A percentile compares a stretch with the other conserved stretches of the same genome.
These are phyloP conservation scores for Zaprionus africanus DNA, from an alignment of 1,140 invertebrate species.

Conservation along the genomic window DNA sequence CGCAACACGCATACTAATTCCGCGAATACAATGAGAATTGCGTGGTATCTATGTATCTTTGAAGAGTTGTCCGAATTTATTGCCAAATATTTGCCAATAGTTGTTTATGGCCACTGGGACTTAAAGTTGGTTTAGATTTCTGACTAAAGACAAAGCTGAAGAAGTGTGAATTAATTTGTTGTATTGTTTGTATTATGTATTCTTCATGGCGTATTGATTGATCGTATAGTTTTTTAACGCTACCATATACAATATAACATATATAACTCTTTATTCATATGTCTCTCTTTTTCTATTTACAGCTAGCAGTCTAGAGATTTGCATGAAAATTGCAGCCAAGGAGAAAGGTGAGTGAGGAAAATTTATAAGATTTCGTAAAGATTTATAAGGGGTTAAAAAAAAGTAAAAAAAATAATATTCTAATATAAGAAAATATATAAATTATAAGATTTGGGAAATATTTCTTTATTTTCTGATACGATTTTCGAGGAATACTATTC, in stretches of 20 bases:
- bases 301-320: slow-evolving; percentile 43
- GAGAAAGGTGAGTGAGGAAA: slow-evolving; percentile 60
- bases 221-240: neutral
- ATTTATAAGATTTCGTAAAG: too few relatives aligned
- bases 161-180: slow-evolving; percentile 40
- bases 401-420: too few relatives aligned
- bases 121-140: slow-evolving; percentile 18
- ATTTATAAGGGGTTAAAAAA: too few relatives aligned
- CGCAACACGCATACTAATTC: slow-evolving; percentile 25
- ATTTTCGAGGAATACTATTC: too few relatives aligned
- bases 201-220: slow-evolving; percentile 38
- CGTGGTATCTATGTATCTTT: neutral
- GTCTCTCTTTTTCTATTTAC: slow-evolving; percentile 64
- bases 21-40: slow-evolving; percentile 4
- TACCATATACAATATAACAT: too few relatives aligned
- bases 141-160: slow-evolving; percentile 25
- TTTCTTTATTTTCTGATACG: too few relatives aligned
- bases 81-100: slow-evolving; percentile 34
- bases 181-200: slow-evolving; percentile 33
- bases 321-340: slow-evolving; percentile 70
- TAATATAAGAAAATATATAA: too few relatives aligned
- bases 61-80: slow-evolving; percentile 24
- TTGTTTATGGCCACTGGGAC: slow-evolving; percentile 24
- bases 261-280: neutral
- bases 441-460: too few relatives aligned